Conservation (phyloP, 2,888 invertebrate species). For the Neria commutata region DNA sequence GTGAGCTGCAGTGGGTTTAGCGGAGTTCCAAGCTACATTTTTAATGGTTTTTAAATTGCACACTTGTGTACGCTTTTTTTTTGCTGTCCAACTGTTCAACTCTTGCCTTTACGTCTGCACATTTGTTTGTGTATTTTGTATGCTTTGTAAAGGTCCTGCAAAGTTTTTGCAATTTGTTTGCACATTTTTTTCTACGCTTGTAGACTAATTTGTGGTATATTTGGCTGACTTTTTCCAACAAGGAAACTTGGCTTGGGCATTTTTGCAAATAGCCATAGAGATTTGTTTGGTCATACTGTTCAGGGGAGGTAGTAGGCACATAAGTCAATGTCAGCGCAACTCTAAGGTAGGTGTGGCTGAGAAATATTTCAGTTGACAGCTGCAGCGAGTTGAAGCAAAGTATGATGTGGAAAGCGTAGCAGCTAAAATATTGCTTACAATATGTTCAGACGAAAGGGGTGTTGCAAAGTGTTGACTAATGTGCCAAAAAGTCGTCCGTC, state of each 20-base stretch:
- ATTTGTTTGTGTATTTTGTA: not conserved
- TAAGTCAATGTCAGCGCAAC: no score
- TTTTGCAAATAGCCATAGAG: no score
- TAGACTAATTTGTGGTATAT: constrained; percentile 11
- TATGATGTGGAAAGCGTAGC: no score
- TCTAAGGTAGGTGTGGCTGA: no score
- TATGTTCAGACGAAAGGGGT: no score
- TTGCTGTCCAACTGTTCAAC: not conserved
- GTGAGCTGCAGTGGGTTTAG: no score
- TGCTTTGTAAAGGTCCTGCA: not conserved
- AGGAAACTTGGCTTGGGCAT: not conserved
- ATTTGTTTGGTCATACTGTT: not conserved
- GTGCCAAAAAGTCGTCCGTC: no score
- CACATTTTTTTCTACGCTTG: not conserved
- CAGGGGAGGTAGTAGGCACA: not conserved
- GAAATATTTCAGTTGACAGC: no score
- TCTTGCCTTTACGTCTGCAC: not conserved
- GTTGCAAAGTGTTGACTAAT: no score
- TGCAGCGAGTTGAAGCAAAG: no score
- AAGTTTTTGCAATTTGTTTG: not conserved
- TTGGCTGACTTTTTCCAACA: not conserved
- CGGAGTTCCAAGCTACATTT: not conserved
- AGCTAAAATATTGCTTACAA: no score
- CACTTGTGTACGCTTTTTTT: constrained; percentile 7
- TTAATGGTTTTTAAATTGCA: constrained; percentile 11